Evolutionary conservation across 1,140 invertebrate species (phyloP), one percentile per base, ranked within the genome.

Genomic region (Temnothorax longispinosus): DNA sequence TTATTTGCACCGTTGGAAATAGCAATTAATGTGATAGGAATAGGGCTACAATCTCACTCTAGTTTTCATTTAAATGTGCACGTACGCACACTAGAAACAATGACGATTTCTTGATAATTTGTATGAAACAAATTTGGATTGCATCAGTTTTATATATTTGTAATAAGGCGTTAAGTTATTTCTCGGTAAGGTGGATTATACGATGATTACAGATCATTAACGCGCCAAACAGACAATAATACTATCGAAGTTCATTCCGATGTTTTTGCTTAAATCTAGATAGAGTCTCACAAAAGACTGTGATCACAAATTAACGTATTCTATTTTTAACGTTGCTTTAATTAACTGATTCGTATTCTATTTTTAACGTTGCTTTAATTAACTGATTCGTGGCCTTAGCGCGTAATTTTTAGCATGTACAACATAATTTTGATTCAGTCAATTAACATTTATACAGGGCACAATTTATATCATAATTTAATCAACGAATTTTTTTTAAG

Each of bases 151-250:
- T 84, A 72, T 32, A 81, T 21, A 47, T 35, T 52, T 38, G 47
- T 87, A 54, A 81, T 86, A 86, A 72, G 32, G 11, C n/a, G 50
- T 54, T 35, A 60, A 44, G 38, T 21, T 60, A 44, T 52, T 58
- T 71, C 41, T n/a, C 7, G 10, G 13, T 5, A 32, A 38, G n/a
- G 27, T 81, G 75, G 21, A 11, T 78, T 69, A 35, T 35, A 77
- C 35, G 27, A 78, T 52, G 52, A 74, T 67, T 47, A 38, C 18
- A 71, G 71, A 87, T 87, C 64, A 32, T 62, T 60, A 47, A 85
- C 32, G 60, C 88, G 74, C 75, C 67, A 86, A 69, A 60, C 54
- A 85, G 89, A 91, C 89, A 91, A 91, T 91, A 91, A 91, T 75
- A 10, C 76, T 78, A 11, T 54, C 32, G 21, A 71, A 65, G 7